Percentiles rank a stretch among this genome's conserved stretches.
Conservation (phyloP, 30 jellyfish, hydroid and myxozoan species). For the Clytia hemisphaerica region DNA sequence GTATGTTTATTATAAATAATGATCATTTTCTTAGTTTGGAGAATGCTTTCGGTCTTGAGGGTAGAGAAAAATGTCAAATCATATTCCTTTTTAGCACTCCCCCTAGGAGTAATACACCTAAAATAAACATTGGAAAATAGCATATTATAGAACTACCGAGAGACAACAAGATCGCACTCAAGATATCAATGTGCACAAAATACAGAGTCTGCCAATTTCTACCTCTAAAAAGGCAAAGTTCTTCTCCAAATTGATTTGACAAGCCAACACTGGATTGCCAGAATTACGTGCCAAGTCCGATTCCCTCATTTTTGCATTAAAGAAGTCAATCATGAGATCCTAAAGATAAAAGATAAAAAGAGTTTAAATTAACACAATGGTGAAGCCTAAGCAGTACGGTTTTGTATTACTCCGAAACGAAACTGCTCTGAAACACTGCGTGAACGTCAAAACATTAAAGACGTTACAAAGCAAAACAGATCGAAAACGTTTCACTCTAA, state of each 20-base stretch:
- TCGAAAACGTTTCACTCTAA: too few relatives aligned
- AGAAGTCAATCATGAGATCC: constrained; percentile 97
- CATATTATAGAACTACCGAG: background rate
- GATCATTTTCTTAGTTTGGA: too few relatives aligned
- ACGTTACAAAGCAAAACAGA: too few relatives aligned
- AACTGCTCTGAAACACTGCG: too few relatives aligned
- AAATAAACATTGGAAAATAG: background rate
- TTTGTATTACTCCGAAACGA: too few relatives aligned
- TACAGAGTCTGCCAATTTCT: background rate
- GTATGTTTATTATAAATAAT: background rate
- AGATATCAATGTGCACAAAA: background rate
- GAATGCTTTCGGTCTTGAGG: too few relatives aligned
- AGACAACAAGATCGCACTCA: background rate
- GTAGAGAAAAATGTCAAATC: background rate
- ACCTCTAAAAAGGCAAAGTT: constrained; percentile 97
- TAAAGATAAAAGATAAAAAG: constrained; percentile 3
- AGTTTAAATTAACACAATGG: background rate
- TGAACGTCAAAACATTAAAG: too few relatives aligned
- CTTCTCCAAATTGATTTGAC: constrained; percentile 88
- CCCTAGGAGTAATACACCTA: background rate
- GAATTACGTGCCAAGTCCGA: constrained; percentile 92
- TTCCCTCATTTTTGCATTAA: constrained; percentile 95
- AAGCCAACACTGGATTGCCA: constrained; percentile 96
- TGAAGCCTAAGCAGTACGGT: background rate
- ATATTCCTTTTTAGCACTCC: background rate